Conservation (phyloP, 2,888 invertebrate genomes). For the Scaeva pyrastri region DNA sequence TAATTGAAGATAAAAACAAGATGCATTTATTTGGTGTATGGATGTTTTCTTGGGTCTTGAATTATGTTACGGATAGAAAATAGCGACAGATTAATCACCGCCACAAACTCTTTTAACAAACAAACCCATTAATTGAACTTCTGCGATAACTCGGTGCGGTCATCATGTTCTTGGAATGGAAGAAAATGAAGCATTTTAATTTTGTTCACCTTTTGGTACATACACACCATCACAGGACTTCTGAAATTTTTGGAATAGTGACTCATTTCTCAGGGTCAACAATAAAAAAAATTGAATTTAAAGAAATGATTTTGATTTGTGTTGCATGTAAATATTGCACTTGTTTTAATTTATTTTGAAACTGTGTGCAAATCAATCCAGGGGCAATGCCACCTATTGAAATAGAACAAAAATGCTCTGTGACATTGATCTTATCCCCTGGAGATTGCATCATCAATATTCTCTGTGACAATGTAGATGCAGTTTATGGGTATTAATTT, state of each 20-base stretch:
- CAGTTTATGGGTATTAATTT: slow-evolving; percentile 10
- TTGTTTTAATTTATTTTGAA: neutral
- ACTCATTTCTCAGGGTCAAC: slow-evolving; percentile 51
- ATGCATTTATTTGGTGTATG: neutral
- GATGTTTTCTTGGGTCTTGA: neutral
- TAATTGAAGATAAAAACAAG: too few relatives aligned
- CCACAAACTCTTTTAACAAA: neutral
- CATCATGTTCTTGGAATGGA: slow-evolving; percentile 33
- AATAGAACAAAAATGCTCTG: neutral
- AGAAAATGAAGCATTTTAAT: slow-evolving; percentile 49
- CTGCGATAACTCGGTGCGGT: neutral
- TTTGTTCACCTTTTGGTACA: slow-evolving; percentile 67
- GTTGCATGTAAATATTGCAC: neutral
- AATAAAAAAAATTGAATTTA: slow-evolving; percentile 2
- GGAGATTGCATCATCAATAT: slow-evolving; percentile 49
- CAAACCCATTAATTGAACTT: neutral
- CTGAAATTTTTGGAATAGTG: slow-evolving; percentile 50
- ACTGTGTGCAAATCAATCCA: neutral
- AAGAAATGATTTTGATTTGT: neutral
- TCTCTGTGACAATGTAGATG: slow-evolving; percentile 13
- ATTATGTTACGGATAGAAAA: neutral
- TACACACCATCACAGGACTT: slow-evolving; percentile 27
- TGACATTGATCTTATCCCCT: slow-evolving; percentile 21
- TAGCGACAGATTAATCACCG: neutral
- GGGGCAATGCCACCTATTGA: neutral